phyloP scores from a whole-genome alignment of 2,797 vertebrate species.

The Philypnodon macrostomus region DNA sequence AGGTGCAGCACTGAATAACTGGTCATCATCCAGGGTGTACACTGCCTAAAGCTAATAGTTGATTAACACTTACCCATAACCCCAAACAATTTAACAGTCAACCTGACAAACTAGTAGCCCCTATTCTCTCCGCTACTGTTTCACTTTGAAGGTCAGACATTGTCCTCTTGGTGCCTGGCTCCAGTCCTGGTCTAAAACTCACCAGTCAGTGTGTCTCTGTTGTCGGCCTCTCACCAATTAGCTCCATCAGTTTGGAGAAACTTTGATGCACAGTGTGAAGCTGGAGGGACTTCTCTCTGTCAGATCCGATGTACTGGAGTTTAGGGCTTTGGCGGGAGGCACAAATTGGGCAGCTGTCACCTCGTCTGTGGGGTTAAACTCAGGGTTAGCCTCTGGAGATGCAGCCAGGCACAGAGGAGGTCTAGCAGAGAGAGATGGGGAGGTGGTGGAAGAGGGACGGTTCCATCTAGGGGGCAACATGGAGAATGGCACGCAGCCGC shows the following conservation, averaged over 20 bases:
- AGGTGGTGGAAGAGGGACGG: constrained; percentile 30
- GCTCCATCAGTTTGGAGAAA: constrained; percentile 40
- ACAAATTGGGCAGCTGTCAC: constrained; percentile 63
- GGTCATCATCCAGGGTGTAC: too few relatives aligned
- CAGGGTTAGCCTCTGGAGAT: constrained; percentile 56
- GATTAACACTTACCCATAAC: too few relatives aligned
- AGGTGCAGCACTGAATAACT: too few relatives aligned
- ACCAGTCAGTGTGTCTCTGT: constrained; percentile 16
- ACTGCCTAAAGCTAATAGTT: too few relatives aligned
- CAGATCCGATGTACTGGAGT: constrained; percentile 42
- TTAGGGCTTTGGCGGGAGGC: constrained; percentile 32
- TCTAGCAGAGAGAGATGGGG: neutral
- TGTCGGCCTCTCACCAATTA: constrained; percentile 52
- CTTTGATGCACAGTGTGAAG: constrained; percentile 47
- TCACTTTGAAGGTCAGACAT: constrained; percentile 48
- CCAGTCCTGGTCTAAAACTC: constrained; percentile 38
- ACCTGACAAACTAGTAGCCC: too few relatives aligned
- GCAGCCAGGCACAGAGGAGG: neutral
- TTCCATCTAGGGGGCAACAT: constrained; percentile 59
- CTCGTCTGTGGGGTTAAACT: constrained; percentile 61
- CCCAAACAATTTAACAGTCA: too few relatives aligned
- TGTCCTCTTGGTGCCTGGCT: constrained; percentile 35
- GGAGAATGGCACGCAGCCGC: neutral
- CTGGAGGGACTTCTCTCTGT: constrained; percentile 50
- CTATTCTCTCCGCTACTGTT: too few relatives aligned